Percentiles rank a stretch among this genome's conserved stretches.
phyloP scores from a whole-genome alignment of 2,113 vertebrate genomes.

The Notarius lentiginosus region DNA sequence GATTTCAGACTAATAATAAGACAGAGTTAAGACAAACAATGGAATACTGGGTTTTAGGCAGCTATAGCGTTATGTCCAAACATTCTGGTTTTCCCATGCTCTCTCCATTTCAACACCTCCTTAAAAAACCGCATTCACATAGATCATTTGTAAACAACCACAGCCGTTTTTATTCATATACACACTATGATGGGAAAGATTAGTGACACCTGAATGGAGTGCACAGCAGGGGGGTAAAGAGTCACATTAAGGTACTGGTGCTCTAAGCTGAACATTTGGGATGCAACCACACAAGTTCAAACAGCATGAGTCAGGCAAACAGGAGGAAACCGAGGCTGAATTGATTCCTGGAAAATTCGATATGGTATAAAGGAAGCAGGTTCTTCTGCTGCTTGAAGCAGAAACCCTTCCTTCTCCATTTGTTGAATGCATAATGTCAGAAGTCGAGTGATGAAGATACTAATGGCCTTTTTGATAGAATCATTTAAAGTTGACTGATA shows the following conservation, averaged over 20 bases:
- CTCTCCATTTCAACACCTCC: background rate
- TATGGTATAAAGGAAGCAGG: background rate
- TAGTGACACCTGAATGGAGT: background rate
- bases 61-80: background rate
- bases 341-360: constrained; percentile 12
- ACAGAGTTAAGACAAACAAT: background rate
- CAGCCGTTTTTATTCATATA: background rate
- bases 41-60: background rate
- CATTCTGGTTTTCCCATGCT: background rate
- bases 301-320: constrained; percentile 4
- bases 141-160: background rate
- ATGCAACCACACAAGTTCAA: background rate
- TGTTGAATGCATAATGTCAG: background rate
- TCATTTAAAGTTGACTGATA: constrained; percentile 8
- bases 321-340: background rate
- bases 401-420: background rate
- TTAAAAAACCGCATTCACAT: background rate
- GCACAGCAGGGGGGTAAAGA: background rate
- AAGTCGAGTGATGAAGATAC: constrained; percentile 4
- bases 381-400: background rate
- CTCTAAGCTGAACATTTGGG: background rate
- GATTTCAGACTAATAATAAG: background rate
- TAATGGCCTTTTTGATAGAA: constrained; percentile 26
- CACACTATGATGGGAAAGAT: background rate
- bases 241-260: background rate